Conservation (phyloP, 2,113 vertebrate genomes). For the Vidua macroura region DNA sequence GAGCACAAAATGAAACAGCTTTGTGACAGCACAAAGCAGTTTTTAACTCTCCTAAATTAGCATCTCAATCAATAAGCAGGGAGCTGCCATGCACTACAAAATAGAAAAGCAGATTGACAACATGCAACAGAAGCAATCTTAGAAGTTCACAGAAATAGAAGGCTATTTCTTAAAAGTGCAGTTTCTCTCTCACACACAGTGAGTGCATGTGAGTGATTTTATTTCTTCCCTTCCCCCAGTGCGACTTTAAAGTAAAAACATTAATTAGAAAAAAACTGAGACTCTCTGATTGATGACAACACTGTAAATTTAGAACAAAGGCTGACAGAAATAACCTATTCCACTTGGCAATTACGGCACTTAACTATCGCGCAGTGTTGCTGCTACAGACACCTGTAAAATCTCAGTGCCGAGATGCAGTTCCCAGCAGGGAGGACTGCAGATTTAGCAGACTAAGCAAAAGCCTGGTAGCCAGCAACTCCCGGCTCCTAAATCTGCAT, state of each 20-base stretch:
- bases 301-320: constrained; percentile 56
- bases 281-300: not conserved
- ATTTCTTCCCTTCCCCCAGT: not conserved
- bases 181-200: not conserved
- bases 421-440: constrained; percentile 31
- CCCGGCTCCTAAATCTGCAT: not conserved
- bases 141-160: constrained; percentile 22
- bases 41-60: constrained; percentile 46
- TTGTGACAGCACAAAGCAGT: constrained; percentile 7
- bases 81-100: constrained; percentile 27
- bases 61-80: constrained; percentile 33
- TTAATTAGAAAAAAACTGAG: constrained; percentile 2
- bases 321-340: constrained; percentile 42
- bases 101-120: not conserved
- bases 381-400: constrained; percentile 55
- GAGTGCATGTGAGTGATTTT: not conserved
- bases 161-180: not conserved
- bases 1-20: constrained; percentile 9
- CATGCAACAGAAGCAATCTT: not conserved
- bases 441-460: constrained; percentile 28
- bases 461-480: constrained; percentile 41
- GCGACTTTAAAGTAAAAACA: constrained; percentile 32
- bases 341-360: not conserved
- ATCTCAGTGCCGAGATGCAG: not conserved
- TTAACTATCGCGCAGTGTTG: not conserved